Base-by-base conservation (phyloP, 2,113 vertebrate species). In the Rhinopomastus cyanomelas region DNA sequence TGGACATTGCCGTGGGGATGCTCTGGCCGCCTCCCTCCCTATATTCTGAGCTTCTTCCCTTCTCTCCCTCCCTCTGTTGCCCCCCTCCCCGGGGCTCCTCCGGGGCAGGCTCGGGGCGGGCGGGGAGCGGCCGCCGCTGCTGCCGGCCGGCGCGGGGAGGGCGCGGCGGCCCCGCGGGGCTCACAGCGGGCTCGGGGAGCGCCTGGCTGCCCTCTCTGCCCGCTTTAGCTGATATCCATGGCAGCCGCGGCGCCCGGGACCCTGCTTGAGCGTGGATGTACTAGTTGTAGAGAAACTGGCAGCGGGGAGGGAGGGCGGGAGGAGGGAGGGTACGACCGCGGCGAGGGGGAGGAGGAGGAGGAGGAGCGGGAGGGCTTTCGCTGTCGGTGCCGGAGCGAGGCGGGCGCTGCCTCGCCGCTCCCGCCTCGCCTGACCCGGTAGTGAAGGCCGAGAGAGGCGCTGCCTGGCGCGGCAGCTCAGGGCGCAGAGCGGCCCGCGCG, bases 1-100 rank as follows among this genome's bases (percentile, higher is more conserved):
- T 98, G 98, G 99, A 99, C 99, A 99, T 99, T 97, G 98, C 98
- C 98, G 97, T 97, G 96, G 85, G 96, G 92, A 84, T 83, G 92
- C 93, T 92, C 85, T 88, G 82, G 91, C 95, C 88, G 92, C 81
- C 96, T 74, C 96, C 81, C 92, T 71, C 89, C 90, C 65, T 71
- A 90, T 32, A 16, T 59, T 79, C 67, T 68, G 69, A 78, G 44
- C 72, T 89, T 36, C 71, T 62, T 72, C 37, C 89, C 80, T 65
- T 42, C 39, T 42, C 39, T 42, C 67, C 37, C 55, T 39, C 81
- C 59, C 83, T 87, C 12, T 32, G 12, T 60, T 9, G 21, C 12
- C 55, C 44, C 36, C 61, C 55, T 26, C 73, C 90, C 89, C 72
- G 80, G 89, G 91, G 73, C 76, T 84, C 74, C 92, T 79, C 56